Percentiles rank a stretch among this genome's conserved stretches.
Conservation (phyloP, 2,113 vertebrate species). For the Mesocricetus auratus region DNA sequence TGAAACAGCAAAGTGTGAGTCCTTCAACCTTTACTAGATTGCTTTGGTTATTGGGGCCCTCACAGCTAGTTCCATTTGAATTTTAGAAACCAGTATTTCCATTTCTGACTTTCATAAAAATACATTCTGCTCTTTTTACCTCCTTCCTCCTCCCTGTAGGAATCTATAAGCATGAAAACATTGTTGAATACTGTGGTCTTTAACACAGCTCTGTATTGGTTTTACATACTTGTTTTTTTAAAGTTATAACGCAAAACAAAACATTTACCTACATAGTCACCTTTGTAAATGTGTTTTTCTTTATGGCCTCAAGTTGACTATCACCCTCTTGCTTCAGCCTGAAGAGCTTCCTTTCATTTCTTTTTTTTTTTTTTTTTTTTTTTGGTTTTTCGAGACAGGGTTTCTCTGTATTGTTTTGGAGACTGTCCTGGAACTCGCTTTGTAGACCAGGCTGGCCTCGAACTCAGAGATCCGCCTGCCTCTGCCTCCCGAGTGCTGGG, state of each 20-base stretch:
- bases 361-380: no score
- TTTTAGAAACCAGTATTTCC: background rate
- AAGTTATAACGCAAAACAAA: background rate
- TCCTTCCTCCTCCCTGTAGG: background rate
- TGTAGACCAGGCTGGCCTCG: no score
- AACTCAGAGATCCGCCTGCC: no score
- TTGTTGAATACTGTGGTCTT: background rate
- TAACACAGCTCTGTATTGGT: background rate
- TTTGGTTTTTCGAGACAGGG: no score
- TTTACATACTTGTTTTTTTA: background rate
- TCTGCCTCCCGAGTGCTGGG: no score
- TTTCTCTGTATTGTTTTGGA: no score
- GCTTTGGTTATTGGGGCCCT: background rate
- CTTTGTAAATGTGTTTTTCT: background rate
- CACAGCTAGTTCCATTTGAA: background rate
- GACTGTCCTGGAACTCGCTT: no score
- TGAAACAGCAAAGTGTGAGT: background rate
- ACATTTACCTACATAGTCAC: background rate
- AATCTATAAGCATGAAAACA: background rate
- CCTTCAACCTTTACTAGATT: background rate
- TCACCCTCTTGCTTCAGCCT: background rate
- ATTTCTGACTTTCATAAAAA: background rate
- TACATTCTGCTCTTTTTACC: background rate
- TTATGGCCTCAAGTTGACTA: background rate
- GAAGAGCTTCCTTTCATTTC: background rate